Conservation (phyloP, 2,797 vertebrate genomes). For the Myotis myotis region DNA sequence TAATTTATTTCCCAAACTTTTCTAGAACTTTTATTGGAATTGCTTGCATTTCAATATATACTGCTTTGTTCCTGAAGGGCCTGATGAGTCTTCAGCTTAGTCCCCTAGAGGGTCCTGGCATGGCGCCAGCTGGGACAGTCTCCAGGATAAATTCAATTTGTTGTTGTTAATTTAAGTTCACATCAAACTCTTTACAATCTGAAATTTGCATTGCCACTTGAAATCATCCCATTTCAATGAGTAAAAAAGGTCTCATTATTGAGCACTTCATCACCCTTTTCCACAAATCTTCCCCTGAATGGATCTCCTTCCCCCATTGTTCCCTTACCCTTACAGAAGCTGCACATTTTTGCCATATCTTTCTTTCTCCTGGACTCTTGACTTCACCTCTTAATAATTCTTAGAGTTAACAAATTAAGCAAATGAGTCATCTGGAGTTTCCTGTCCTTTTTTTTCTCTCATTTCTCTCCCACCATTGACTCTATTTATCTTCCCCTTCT, state of each 20-base stretch:
- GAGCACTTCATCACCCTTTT: neutral
- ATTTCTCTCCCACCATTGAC: neutral
- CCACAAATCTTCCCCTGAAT: neutral
- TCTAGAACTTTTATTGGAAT: neutral
- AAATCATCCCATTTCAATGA: neutral
- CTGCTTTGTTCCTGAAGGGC: neutral
- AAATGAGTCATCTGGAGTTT: neutral
- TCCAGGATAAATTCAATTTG: conserved; percentile 7
- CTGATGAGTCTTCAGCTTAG: neutral
- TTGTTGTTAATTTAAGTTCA: neutral
- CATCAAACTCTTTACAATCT: neutral
- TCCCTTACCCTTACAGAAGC: neutral
- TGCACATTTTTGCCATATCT: neutral
- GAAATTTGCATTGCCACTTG: neutral
- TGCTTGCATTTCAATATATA: neutral
- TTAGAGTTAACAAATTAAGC: conserved; percentile 26
- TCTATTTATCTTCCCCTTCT: neutral
- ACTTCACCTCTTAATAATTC: neutral
- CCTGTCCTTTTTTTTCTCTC: neutral
- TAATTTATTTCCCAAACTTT: neutral
- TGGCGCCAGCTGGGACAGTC: neutral
- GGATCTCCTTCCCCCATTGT: neutral
- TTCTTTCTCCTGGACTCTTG: neutral
- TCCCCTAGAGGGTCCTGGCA: neutral
- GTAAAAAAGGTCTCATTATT: neutral